Evolutionary conservation across 2,888 invertebrate species (phyloP).

Genomic region (Eledone cirrhosa): DNA sequence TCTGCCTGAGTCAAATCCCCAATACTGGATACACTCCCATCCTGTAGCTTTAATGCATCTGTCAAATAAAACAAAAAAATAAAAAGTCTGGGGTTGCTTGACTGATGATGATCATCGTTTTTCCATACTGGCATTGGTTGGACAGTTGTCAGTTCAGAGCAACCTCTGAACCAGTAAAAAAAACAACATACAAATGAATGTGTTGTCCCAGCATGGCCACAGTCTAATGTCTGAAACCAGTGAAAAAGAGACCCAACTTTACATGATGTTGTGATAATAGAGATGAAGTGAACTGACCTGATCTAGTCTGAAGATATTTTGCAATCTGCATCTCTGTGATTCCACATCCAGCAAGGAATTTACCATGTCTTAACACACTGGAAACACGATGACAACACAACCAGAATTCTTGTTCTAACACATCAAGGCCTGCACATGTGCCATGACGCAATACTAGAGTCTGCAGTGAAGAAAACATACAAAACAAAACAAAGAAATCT

Average conservation of each 20-base stretch:
- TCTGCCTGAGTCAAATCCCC: background rate
- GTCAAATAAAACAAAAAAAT: background rate
- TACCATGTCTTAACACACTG: background rate
- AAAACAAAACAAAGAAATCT: background rate
- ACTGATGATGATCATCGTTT: no score
- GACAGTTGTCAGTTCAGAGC: no score
- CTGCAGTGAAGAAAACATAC: background rate
- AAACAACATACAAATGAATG: no score
- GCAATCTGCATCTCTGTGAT: background rate
- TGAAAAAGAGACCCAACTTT: no score
- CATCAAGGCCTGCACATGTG: background rate
- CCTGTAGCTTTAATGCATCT: background rate
- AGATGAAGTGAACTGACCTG: background rate
- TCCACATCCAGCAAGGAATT: background rate
- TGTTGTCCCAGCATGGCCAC: no score
- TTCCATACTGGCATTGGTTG: no score
- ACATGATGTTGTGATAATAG: no score
- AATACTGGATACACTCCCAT: background rate
- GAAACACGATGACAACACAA: background rate
- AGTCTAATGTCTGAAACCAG: no score
- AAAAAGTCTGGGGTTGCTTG: no score
- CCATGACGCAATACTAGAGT: background rate
- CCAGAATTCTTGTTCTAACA: conserved; percentile 17
- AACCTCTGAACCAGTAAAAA: no score
- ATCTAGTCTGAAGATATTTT: background rate